Base-by-base conservation (phyloP, 2,797 vertebrate genomes). In the Propithecus perrieri region DNA sequence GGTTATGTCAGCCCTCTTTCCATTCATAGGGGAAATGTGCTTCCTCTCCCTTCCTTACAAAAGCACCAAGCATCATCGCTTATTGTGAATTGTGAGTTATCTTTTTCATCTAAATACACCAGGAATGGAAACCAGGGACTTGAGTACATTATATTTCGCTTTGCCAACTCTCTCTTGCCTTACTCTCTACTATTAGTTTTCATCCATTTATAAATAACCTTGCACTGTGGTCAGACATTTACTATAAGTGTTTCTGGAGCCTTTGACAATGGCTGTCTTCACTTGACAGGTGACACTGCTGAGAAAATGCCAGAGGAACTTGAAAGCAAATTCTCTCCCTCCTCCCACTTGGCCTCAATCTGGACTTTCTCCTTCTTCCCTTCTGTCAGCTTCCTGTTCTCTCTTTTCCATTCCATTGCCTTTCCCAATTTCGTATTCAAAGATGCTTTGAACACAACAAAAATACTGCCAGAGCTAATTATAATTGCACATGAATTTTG, bases 401-500 rank as follows among this genome's bases (percentile, higher is more conserved):
- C 26, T 83, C 46, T 80, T 84, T 90, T 92, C 94, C 74, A 71
- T 92, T 59, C 63, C 69, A 87, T 72, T 96, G 87, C 86, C 6
- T 93, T 85, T 97, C 30, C 83, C 71, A 80, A 80, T 78, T 92
- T 96, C 72, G 78, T 94, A 67, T 93, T 91, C 87, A 89, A 67
- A 93, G 69, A 95, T 97, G 91, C 81, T 98, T 95, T 83, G 2
- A 95, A 94, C 89, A 46, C 87, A 97, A 65, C 43, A 85, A 79
- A 96, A 96, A 96, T 90, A 95, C 74, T 98, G 79, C 53, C 91
- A 48, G 9, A 69, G 50, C 57, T 94, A 91, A 97, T 94, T 96
- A 98, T 91, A 67, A 97, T 94, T 98, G 96, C 96, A 92, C 93
- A 96, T 74, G 91, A 69, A 95, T 98, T 98, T 96, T 98, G 97